phyloP scores from a whole-genome alignment of 2,888 invertebrate genomes.

The Drosophila pullipes region DNA sequence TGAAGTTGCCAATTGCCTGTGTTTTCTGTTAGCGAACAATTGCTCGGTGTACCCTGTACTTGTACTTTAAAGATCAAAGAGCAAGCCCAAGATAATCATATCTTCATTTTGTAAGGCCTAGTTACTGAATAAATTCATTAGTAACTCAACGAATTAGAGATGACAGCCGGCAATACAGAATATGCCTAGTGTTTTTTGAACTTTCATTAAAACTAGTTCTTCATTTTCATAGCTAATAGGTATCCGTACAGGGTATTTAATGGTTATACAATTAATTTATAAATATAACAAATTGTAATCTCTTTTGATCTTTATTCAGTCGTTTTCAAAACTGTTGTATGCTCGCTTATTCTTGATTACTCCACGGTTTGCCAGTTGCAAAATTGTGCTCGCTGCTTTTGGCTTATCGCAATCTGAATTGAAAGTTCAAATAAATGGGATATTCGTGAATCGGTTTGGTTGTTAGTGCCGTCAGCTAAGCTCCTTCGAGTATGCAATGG shows the following conservation, averaged over 20 bases:
- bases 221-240: background rate
- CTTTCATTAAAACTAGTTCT: background rate
- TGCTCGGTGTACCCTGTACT: conserved; percentile 31
- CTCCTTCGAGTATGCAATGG: conserved; percentile 31
- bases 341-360: conserved; percentile 36
- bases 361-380: conserved; percentile 14
- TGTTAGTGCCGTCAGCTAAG: conserved; percentile 47
- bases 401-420: conserved; percentile 66
- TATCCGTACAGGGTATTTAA: conserved; percentile 1
- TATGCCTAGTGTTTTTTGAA: background rate
- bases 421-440: conserved; percentile 62
- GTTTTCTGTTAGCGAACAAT: background rate
- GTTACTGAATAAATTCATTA: background rate
- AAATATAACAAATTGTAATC: background rate
- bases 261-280: background rate
- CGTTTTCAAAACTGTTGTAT: conserved; percentile 6
- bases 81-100: background rate
- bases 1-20: conserved; percentile 48
- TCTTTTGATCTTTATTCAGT: conserved; percentile 6
- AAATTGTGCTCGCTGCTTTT: conserved; percentile 18
- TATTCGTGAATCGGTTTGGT: conserved; percentile 43
- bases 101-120: background rate
- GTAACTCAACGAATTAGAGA: background rate
- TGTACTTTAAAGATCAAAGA: conserved; percentile 16
- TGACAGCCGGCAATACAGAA: background rate